phyloP scores from a whole-genome alignment of 2,113 vertebrate genomes.

The Conger conger region DNA sequence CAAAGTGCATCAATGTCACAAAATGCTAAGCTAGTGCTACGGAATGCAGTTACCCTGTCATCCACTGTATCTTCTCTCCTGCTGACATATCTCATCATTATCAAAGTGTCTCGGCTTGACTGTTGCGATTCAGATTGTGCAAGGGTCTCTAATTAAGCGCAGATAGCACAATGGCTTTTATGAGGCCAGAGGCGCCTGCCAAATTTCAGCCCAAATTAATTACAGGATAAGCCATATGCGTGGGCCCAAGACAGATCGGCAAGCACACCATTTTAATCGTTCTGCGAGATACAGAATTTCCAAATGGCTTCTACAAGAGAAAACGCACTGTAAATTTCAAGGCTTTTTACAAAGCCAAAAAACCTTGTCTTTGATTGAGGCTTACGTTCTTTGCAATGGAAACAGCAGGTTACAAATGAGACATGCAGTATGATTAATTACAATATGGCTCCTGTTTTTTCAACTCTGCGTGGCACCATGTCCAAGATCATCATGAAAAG shows the following conservation, averaged over 20 bases:
- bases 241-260: background rate
- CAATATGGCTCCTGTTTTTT: background rate
- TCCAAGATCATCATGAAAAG: too few relatives aligned
- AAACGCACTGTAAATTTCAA: background rate
- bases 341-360: background rate
- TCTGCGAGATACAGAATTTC: background rate
- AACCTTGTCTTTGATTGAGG: background rate
- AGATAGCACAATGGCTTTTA: too few relatives aligned
- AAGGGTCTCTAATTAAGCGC: too few relatives aligned
- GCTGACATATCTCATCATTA: too few relatives aligned
- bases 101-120: too few relatives aligned
- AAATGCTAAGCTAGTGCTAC: too few relatives aligned
- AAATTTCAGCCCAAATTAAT: slow-evolving; percentile 11
- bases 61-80: too few relatives aligned
- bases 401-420: background rate
- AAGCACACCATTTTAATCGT: background rate
- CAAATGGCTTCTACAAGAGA: background rate
- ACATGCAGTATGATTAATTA: background rate
- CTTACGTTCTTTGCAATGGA: background rate
- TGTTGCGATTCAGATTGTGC: too few relatives aligned
- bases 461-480: too few relatives aligned
- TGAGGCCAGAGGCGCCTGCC: background rate
- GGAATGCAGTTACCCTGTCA: too few relatives aligned
- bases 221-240: background rate
- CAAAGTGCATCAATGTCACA: too few relatives aligned